Base-by-base conservation (phyloP, 1,140 invertebrate genomes). In the Eumeta japonica region DNA sequence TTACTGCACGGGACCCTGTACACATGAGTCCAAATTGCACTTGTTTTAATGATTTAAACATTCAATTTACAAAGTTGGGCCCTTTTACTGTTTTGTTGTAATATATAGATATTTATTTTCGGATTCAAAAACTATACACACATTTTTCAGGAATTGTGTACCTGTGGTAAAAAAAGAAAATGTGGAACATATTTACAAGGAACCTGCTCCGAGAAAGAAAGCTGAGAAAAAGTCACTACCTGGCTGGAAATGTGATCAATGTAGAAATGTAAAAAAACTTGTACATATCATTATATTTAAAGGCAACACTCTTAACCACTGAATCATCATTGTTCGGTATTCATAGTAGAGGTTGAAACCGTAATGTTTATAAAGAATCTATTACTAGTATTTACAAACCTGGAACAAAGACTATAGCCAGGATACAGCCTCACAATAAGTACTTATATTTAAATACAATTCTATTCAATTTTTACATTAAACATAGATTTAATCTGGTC, bases 191-290 rank as follows among this genome's bases (percentile, higher is more conserved):
- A 20, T 67, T 3, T 62, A 61, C 37, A 63, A 74, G 20, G 70
- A 70, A 34, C 54, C 55, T 0, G 46, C 52, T 0, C 44, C 55
- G 0, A 55, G 63, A 16, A 72, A 54, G 15, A 67, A 67, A 18
- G 41, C 52, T 0, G 70, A 71, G 10, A 74, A 64, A 37, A 46
- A 42, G 5, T 50, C 53, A 0, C 41, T 75, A 29, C 70, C 57
- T 0, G 75, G 70, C 0, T 77, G 75, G 75, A 64, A 58, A 16
- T 77, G 75, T 36, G 58, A 66, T 1, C 52, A 76, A 19, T 75
- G 72, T 39, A 58, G 55, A 50, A 46, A 58, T n/a, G 75, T 77
- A 49, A 54, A 58, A 54, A 16, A 11, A 35, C 9, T 46, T 24
- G 24, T 38, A n/a, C n/a, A n/a, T n/a, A n/a, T 9, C 18, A 30